Base-by-base conservation (phyloP, 2,888 invertebrate species). In the Chromoteleia sp. region DNA sequence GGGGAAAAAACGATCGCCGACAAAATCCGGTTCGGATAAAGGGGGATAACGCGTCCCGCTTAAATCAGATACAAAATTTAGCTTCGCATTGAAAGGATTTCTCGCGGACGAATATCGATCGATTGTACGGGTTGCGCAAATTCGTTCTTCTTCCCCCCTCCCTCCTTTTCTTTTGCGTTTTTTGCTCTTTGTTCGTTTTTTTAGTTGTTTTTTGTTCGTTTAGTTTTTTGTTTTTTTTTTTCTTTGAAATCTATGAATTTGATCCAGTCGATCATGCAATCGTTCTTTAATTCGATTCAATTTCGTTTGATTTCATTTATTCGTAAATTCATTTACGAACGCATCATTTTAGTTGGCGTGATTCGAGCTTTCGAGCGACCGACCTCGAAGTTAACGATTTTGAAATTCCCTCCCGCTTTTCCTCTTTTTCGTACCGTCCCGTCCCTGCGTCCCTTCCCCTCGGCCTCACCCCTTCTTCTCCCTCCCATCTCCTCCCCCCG, bases 351-450 rank as follows among this genome's bases (percentile, higher is more conserved):
- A 58, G 17, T 63, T 29, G n/a, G 52, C 33, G 41, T 41, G 29
- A 52, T 73, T 59, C 48, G 45, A 36, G 71, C 48, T 65, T 58
- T 30, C 67, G 45, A 71, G 65, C 71, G 65, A 68, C 33, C 79
- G 80, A 75, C 80, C 80, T 80, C 75, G 75, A 75, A 80, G 70
- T 65, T 75, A 75, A 80, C 80, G 80, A 80, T 80, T 80, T 80
- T 70, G 63, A 80, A 80, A 80, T 80, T 75, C 63, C 63, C 80
- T 70, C 75, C 74, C 75, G 50, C 74, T 43, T 75, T 75, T 70
- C 63, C 63, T 56, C 70, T 70, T 79, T 73, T 73, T 73, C 76
- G 68, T 45, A 43, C 41, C 67, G 52, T 63, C 48, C 21, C 59
- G 63, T 65, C 56, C 48, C 14, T 19, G 10, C 29, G 17, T 14